Conservation (phyloP, 2,888 invertebrate genomes). For the Heteropelma amictum region DNA sequence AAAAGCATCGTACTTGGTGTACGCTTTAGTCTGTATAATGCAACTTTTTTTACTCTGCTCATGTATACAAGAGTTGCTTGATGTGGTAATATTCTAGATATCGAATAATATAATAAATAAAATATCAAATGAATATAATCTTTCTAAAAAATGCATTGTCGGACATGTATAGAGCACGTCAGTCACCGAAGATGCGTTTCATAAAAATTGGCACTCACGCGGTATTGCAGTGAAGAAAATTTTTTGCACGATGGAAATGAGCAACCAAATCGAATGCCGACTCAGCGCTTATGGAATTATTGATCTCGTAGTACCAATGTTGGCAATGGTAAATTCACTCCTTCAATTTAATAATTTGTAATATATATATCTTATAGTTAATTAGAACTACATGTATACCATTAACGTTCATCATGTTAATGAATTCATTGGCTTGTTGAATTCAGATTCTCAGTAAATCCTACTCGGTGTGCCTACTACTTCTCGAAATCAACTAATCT, state of each 20-base stretch:
- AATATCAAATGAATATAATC: neutral
- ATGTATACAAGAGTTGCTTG: constrained; percentile 60
- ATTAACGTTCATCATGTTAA: neutral
- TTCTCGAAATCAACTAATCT: neutral
- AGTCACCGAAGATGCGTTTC: constrained; percentile 56
- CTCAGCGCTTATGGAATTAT: constrained; percentile 44
- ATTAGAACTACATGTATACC: neutral
- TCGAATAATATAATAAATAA: neutral
- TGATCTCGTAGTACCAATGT: constrained; percentile 60
- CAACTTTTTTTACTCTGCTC: constrained; percentile 63
- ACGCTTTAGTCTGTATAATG: constrained; percentile 48
- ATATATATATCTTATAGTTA: neutral
- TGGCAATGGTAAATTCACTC: constrained; percentile 57
- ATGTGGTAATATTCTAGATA: constrained; percentile 55
- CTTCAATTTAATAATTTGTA: neutral
- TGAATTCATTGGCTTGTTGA: neutral
- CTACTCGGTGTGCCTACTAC: neutral
- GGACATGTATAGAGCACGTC: constrained; percentile 57
- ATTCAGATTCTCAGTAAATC: constrained; percentile 10
- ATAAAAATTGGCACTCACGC: constrained; percentile 57
- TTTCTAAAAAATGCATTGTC: neutral
- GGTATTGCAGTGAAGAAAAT: constrained; percentile 20
- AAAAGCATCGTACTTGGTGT: constrained; percentile 37
- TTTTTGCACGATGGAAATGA: constrained; percentile 44
- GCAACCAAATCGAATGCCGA: too few species aligned